These are phyloP conservation scores for Thymallus thymallus DNA, from an alignment of 2,113 vertebrate species.

Conservation along the genomic window DNA sequence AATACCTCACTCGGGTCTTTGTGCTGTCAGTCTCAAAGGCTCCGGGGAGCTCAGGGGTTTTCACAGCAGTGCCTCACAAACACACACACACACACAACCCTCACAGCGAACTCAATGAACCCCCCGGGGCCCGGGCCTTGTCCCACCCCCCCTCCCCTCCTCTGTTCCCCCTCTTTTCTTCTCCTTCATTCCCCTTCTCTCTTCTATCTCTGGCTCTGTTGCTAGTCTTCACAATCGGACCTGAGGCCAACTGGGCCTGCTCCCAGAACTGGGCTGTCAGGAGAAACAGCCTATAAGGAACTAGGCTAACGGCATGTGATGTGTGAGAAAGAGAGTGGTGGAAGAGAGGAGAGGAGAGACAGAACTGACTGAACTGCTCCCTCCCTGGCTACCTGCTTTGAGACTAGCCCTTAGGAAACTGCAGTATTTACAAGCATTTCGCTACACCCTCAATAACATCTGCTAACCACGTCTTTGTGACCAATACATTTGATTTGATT, in stretches of 20 bases:
- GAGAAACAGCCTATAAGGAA: conserved; percentile 52
- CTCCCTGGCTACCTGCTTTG: conserved; percentile 1
- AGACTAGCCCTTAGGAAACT: too few species aligned
- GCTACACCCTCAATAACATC: too few species aligned
- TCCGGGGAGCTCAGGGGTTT: conserved; percentile 50
- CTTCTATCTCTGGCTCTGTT: too few species aligned
- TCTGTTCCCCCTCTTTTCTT: conserved; percentile 4
- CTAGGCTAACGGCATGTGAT: conserved; percentile 60
- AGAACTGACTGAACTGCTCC: conserved; percentile 1
- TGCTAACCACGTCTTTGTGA: too few species aligned
- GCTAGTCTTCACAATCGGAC: conserved; percentile 50
- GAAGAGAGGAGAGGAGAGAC: too few species aligned
- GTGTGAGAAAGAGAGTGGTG: too few species aligned
- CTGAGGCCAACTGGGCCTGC: conserved; percentile 65
- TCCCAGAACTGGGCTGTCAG: conserved; percentile 63
- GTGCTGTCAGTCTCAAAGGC: conserved; percentile 73
- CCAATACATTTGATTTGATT: too few species aligned
- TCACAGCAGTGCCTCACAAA: conserved; percentile 24
- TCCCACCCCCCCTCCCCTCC: conserved; percentile 7
- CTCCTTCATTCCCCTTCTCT: too few species aligned
- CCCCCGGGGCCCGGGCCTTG: conserved; percentile 59
- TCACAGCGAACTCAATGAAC: conserved; percentile 72
- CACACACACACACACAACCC: neutral
- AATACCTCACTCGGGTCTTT: conserved; percentile 67
- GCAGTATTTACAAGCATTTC: too few species aligned